These are phyloP conservation scores for Anabas testudineus DNA, from an alignment of 2,797 vertebrate species.

Conservation along the genomic window DNA sequence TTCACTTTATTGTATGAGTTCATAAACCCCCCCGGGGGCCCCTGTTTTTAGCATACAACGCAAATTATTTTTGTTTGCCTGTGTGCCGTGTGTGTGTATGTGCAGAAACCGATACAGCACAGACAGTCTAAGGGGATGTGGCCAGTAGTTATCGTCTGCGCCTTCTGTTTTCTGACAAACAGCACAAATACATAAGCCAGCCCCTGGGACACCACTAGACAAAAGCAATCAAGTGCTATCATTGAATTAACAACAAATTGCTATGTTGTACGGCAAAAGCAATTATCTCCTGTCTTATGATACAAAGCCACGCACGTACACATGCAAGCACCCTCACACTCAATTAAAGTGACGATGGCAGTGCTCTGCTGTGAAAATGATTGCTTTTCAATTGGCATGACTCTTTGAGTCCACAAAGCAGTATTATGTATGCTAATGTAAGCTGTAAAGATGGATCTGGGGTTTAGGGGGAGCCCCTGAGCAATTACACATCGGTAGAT, in stretches of 20 bases:
- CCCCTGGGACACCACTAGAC: slow-evolving; percentile 74
- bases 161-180: slow-evolving; percentile 67
- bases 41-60: slow-evolving; percentile 33
- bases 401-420: slow-evolving; percentile 80
- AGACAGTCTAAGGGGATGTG: slow-evolving; percentile 55
- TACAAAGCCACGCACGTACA: slow-evolving; percentile 54
- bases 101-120: neutral
- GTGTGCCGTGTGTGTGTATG: slow-evolving; percentile 23
- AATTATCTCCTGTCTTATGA: slow-evolving; percentile 82
- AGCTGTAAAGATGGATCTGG: slow-evolving; percentile 75
- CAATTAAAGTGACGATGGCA: slow-evolving; percentile 78
- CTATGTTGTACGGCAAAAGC: slow-evolving; percentile 70
- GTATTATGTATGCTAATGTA: slow-evolving; percentile 85
- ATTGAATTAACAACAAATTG: slow-evolving; percentile 81
- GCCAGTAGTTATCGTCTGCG: slow-evolving; percentile 59
- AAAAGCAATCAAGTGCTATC: slow-evolving; percentile 82
- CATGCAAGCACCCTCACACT: slow-evolving; percentile 51
- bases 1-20: slow-evolving; percentile 55
- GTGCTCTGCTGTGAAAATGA: slow-evolving; percentile 74
- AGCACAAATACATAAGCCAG: slow-evolving; percentile 53
- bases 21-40: slow-evolving; percentile 49
- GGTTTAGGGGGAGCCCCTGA: slow-evolving; percentile 64
- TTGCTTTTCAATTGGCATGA: slow-evolving; percentile 80
- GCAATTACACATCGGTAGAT: slow-evolving; percentile 77
- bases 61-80: slow-evolving; percentile 42